These are phyloP conservation scores for Aeoliscus strigatus DNA, from an alignment of 2,797 vertebrate genomes.

Conservation along the genomic window DNA sequence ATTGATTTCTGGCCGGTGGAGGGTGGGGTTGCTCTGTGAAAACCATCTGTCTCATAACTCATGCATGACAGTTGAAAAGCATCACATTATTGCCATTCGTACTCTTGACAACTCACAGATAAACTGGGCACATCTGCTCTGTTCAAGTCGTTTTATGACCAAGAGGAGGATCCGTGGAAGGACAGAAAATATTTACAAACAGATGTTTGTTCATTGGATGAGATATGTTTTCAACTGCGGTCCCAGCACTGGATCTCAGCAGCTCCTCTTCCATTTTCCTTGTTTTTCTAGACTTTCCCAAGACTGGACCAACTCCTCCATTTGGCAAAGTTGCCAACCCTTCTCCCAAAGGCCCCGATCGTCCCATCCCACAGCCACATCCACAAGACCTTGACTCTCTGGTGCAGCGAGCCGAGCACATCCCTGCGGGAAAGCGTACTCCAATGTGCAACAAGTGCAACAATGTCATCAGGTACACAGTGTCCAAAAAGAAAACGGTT, in stretches of 20 bases:
- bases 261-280: too few relatives aligned
- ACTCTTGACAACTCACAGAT: too few relatives aligned
- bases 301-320: conserved; percentile 63
- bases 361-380: conserved; percentile 64
- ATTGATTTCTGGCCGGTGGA: conserved; percentile 49
- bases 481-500: too few relatives aligned
- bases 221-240: too few relatives aligned
- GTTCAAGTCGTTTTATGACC: neutral
- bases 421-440: conserved; percentile 89
- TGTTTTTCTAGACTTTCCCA: conserved; percentile 57
- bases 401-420: conserved; percentile 92
- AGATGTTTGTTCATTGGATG: too few relatives aligned
- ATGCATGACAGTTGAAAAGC: conserved; percentile 24
- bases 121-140: conserved; percentile 1
- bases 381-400: conserved; percentile 82
- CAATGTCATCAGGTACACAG: conserved; percentile 85
- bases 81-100: conserved; percentile 15
- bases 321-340: conserved; percentile 76
- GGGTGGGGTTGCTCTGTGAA: conserved; percentile 43
- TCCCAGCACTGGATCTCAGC: neutral
- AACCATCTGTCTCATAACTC: conserved; percentile 42
- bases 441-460: conserved; percentile 93
- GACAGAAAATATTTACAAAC: too few relatives aligned
- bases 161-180: too few relatives aligned
- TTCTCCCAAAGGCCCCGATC: conserved; percentile 58